Conservation (phyloP, 2,888 invertebrate species). For the Pyrrhosoma nymphula region DNA sequence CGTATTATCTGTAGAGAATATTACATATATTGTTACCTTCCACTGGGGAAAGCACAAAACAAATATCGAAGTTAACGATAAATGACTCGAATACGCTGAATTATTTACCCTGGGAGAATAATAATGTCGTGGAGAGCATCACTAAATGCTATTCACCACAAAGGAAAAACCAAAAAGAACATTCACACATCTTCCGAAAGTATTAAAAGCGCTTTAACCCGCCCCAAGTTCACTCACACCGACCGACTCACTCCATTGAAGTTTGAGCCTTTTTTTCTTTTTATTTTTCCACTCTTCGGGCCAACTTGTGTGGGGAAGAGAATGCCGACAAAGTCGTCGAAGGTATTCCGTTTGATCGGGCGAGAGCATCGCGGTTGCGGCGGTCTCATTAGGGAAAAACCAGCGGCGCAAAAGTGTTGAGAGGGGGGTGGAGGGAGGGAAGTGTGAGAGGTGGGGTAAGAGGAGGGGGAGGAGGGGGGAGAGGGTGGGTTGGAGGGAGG, state of each 20-base stretch:
- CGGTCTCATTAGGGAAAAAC: slow-evolving; percentile 28
- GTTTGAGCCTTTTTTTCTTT: background rate
- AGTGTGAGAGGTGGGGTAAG: background rate
- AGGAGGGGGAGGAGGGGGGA: background rate
- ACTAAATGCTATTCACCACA: background rate
- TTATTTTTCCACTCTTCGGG: background rate
- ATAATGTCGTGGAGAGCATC: background rate
- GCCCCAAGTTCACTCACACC: background rate
- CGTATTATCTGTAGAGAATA: too few species aligned
- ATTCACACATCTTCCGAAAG: background rate
- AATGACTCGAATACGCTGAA: too few species aligned
- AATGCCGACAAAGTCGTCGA: background rate
- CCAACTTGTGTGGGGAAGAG: background rate
- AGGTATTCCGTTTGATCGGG: slow-evolving; percentile 15
- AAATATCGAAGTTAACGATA: too few species aligned
- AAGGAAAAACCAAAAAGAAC: background rate
- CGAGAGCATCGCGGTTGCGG: background rate
- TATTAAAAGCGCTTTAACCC: background rate
- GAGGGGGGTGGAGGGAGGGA: background rate
- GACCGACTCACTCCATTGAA: slow-evolving; percentile 7
- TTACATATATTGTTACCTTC: too few species aligned
- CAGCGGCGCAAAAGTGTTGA: slow-evolving; percentile 9
- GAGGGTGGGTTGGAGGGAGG: background rate
- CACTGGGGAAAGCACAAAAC: too few species aligned
- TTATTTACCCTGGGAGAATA: too few species aligned